phyloP scores from a whole-genome alignment of 1,140 invertebrate genomes.

The Adelges cooleyi region DNA sequence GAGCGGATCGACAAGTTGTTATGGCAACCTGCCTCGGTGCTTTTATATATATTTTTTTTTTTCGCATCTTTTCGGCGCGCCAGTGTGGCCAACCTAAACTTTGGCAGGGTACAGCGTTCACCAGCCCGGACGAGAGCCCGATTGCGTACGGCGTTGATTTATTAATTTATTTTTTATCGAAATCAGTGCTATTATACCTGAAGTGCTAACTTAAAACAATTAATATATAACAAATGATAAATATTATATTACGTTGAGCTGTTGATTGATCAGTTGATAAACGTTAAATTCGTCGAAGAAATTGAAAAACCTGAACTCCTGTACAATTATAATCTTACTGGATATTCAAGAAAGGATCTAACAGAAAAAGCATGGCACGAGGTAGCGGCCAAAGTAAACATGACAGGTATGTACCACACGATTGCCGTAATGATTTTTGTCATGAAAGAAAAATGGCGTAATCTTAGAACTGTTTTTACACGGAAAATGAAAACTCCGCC shows the following conservation, averaged over 20 bases:
- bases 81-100: too few relatives aligned
- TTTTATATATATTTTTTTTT: too few relatives aligned
- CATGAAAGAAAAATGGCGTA: slow-evolving; percentile 25
- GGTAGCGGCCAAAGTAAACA: slow-evolving; percentile 31
- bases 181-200: too few relatives aligned
- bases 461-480: slow-evolving; percentile 8
- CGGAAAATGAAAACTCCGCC: neutral
- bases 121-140: too few relatives aligned
- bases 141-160: too few relatives aligned
- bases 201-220: slow-evolving; percentile 7
- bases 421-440: neutral
- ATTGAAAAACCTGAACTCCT: slow-evolving; percentile 33
- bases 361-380: slow-evolving; percentile 35
- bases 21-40: too few relatives aligned
- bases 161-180: too few relatives aligned
- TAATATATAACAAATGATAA: slow-evolving; percentile 1
- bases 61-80: too few relatives aligned
- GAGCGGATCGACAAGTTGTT: too few relatives aligned
- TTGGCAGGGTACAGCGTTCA: too few relatives aligned
- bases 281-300: slow-evolving; percentile 33
- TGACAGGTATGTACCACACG: slow-evolving; percentile 31
- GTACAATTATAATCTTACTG: slow-evolving; percentile 34
- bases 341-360: slow-evolving; percentile 34
- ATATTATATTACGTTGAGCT: slow-evolving; percentile 10
- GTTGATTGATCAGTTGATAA: slow-evolving; percentile 31